Conservation (phyloP, 1,140 invertebrate species). For the Leguminivora glycinivorella region DNA sequence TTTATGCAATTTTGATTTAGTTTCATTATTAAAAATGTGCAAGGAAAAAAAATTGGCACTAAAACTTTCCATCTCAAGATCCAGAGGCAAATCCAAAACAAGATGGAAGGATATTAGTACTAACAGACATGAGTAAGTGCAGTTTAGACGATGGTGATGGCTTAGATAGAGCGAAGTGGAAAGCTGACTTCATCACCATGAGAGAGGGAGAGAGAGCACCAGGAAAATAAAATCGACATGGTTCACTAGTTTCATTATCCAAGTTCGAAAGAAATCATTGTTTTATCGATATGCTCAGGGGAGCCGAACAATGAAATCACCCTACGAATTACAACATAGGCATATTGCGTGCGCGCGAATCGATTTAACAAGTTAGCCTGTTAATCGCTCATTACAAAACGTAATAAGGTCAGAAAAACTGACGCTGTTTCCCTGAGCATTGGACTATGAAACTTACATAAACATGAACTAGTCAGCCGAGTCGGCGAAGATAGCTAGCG, state of each 20-base stretch:
- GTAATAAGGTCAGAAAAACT: conserved; percentile 12
- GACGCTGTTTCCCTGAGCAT: background rate
- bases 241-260: background rate
- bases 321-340: conserved; percentile 18
- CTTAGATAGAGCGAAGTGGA: no score
- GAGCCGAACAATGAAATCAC: conserved; percentile 8
- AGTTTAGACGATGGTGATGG: no score
- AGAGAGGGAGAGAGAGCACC: no score
- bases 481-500: background rate
- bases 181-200: no score
- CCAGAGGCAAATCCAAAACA: no score
- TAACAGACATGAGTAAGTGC: no score
- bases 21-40: background rate
- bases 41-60: no score
- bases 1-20: background rate
- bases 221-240: background rate
- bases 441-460: conserved; percentile 23
- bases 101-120: no score
- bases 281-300: conserved; percentile 3
- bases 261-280: background rate
- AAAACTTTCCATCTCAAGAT: no score
- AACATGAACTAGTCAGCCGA: background rate
- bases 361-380: conserved; percentile 23
- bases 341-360: conserved; percentile 19
- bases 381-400: conserved; percentile 22